Evolutionary conservation across 2,113 vertebrate genomes (phyloP).

Genomic region (Callospermophilus lateralis): DNA sequence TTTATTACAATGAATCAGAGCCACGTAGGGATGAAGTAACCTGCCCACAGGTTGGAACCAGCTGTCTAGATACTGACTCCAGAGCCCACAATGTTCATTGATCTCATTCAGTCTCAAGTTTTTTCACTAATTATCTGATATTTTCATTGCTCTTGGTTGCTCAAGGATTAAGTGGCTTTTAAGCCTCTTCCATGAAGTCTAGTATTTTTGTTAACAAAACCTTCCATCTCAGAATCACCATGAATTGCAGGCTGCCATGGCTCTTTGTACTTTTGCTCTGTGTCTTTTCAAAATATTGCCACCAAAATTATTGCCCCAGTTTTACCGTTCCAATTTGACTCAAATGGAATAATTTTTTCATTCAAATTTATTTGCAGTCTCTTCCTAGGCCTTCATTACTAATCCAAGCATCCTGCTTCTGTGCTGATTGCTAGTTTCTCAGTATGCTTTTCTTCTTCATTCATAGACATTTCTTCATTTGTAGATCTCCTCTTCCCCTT

Average conservation of each 20-base stretch:
- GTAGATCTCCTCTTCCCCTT: background rate
- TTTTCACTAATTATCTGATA: background rate
- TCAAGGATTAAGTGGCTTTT: background rate
- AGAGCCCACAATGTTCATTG: background rate
- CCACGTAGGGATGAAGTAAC: background rate
- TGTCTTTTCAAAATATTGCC: background rate
- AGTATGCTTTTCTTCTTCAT: background rate
- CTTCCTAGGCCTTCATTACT: background rate
- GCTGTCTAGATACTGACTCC: background rate
- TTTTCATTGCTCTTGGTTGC: background rate
- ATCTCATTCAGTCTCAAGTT: background rate
- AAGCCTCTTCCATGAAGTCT: background rate
- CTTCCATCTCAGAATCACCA: background rate
- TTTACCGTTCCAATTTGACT: constrained; percentile 18
- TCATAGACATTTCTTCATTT: background rate
- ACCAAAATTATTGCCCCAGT: background rate
- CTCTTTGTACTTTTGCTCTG: background rate
- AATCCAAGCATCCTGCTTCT: background rate
- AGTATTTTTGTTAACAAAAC: background rate
- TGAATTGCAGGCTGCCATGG: background rate
- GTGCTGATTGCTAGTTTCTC: background rate
- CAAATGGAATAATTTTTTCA: background rate
- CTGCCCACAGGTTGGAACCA: background rate
- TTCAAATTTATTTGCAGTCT: background rate
- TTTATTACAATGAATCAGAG: background rate